Conservation (phyloP, 2,113 vertebrate genomes). For the Sceloporus tristichus region DNA sequence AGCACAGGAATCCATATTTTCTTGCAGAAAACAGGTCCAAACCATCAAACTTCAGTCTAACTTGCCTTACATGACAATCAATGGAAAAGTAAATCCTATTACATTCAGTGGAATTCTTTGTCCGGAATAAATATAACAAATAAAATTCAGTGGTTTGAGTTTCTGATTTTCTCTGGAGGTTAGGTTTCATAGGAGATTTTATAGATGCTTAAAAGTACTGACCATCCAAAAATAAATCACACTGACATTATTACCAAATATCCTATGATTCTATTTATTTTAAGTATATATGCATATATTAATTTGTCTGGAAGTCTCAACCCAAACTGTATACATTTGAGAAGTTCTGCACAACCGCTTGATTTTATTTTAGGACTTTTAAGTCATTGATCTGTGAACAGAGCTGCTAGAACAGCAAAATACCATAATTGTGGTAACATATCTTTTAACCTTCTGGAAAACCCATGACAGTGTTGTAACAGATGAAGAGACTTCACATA, state of each 20-base stretch:
- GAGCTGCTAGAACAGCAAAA: conserved; percentile 15
- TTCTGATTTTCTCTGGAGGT: background rate
- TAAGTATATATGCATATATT: background rate
- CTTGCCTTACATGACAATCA: too few species aligned
- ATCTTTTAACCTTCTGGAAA: conserved; percentile 9
- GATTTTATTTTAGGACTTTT: conserved; percentile 32
- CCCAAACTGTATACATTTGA: conserved; percentile 14
- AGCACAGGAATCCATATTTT: too few species aligned
- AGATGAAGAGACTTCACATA: background rate
- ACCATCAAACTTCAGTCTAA: too few species aligned
- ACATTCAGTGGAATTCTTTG: too few species aligned
- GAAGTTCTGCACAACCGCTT: conserved; percentile 3
- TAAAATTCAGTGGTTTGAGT: background rate
- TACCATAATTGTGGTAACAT: background rate
- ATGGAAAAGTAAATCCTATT: too few species aligned
- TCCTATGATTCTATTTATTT: conserved; percentile 26
- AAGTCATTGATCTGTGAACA: background rate
- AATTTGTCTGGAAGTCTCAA: background rate
- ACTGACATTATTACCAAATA: background rate
- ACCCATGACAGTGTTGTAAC: background rate
- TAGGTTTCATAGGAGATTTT: background rate
- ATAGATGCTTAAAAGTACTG: background rate
- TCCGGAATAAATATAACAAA: too few species aligned
- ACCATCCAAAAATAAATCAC: background rate
- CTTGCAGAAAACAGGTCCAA: too few species aligned